Evolutionary conservation across 2,113 vertebrate species (phyloP), one percentile per base, ranked within the genome.

Genomic region (Spheniscus mendiculus): DNA sequence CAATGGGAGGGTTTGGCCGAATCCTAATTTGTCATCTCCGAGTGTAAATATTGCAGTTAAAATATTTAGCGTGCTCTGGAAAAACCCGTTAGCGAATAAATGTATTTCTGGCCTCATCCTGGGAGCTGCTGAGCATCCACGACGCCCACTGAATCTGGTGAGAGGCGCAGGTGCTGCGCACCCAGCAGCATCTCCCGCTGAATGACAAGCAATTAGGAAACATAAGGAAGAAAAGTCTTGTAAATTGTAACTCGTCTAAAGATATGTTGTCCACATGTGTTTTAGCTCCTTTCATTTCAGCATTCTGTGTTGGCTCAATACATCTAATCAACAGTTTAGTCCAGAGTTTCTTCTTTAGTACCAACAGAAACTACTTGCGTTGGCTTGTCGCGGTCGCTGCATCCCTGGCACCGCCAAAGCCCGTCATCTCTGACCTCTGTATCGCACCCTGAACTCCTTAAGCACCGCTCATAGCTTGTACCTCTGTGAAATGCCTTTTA

Each of bases 51-150:
- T 70, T 69, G 55, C 63, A 6, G 58, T 63, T 72, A 67, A 91
- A 94, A 89, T 55, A 61, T 61, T 90, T 63, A 82, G 47, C 4
- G 15, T 61, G 91, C 89, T 38, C 58, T 69, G 89, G 62, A 84
- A 52, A 80, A 89, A 83, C 47, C 85, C 19, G 44, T 55, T 76
- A 58, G 58, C 9, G 17, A 66, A 73, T 19, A 26, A 49, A 55
- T 50, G 62, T 72, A 65, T 87, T 90, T 71, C 91, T 77, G 83
- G 50, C 42, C 81, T 82, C 70, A 74, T 93, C 72, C 82, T 69
- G 88, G 72, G 85, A 91, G 82, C 91, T 74, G 92, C 86, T 85
- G 78, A 94, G 83, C 89, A 84, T 38, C 77, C 72, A 2, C 18
- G 22, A 36, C 53, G 13, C 84, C 63, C 72, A 55, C 81, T 34